phyloP scores from a whole-genome alignment of 53 echinoderm and acorn worm species.

The Paracentrotus lividus region DNA sequence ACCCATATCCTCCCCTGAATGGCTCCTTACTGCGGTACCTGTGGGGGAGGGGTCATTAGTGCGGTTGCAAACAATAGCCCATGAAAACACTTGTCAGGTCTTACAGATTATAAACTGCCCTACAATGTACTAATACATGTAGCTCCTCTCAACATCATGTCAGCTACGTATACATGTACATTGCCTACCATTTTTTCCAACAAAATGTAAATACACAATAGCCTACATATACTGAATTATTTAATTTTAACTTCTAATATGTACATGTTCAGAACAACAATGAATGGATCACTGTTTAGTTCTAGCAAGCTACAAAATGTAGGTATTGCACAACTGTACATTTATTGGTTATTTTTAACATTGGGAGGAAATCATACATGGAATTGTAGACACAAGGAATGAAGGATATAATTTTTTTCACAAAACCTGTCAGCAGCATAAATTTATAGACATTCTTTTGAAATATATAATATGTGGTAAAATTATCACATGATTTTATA shows the following conservation, averaged over 20 bases:
- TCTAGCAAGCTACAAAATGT: neutral
- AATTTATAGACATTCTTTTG: neutral
- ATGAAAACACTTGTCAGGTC: neutral
- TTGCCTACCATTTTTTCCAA: too few relatives aligned
- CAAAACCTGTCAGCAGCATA: neutral
- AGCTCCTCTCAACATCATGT: neutral
- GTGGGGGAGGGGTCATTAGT: constrained; percentile 37
- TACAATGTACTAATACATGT: neutral
- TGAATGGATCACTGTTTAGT: neutral
- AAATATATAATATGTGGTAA: too few relatives aligned
- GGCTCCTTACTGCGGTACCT: too few relatives aligned
- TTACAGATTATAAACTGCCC: too few relatives aligned
- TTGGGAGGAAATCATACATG: too few relatives aligned
- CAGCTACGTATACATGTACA: neutral
- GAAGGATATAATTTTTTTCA: too few relatives aligned
- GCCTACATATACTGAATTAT: neutral
- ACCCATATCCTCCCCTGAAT: neutral
- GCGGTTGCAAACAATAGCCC: constrained; percentile 14
- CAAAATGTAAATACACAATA: neutral
- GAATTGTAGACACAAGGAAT: too few relatives aligned
- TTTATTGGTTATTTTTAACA: too few relatives aligned
- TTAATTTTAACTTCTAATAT: too few relatives aligned
- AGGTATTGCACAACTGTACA: too few relatives aligned
- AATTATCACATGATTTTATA: too few relatives aligned
- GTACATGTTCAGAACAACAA: neutral